A percentile compares a stretch with the other conserved stretches of the same genome.
These are phyloP conservation scores for Pristionchus exspectatus DNA, from an alignment of 2,888 invertebrate species.

Conservation along the genomic window DNA sequence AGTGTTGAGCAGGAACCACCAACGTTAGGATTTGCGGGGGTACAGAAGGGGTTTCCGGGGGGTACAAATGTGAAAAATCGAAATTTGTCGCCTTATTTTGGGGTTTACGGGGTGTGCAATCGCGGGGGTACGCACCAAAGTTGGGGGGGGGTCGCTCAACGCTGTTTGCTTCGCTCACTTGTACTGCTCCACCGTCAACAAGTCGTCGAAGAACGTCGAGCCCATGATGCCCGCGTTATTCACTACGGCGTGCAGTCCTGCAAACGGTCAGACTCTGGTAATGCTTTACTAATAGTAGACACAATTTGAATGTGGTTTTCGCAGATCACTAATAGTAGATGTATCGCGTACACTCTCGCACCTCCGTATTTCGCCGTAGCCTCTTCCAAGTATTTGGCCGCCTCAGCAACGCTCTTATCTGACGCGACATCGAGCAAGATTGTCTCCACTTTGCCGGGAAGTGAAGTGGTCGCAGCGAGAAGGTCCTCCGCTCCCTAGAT, in stretches of 20 bases:
- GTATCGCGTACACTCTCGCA: neutral
- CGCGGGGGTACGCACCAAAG: too few species aligned
- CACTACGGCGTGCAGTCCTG: slow-evolving; percentile 74
- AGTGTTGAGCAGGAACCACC: too few species aligned
- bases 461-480: neutral
- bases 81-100: too few species aligned
- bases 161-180: neutral
- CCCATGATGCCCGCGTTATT: slow-evolving; percentile 77
- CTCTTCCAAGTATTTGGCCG: slow-evolving; percentile 63
- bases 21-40: too few species aligned
- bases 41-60: too few species aligned
- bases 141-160: too few species aligned
- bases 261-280: neutral
- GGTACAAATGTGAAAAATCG: too few species aligned
- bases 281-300: too few species aligned
- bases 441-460: slow-evolving; percentile 61
- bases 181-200: slow-evolving; percentile 74
- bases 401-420: slow-evolving; percentile 69
- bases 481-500: slow-evolving; percentile 34
- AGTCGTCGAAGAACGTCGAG: slow-evolving; percentile 78
- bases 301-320: too few species aligned
- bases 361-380: slow-evolving; percentile 63
- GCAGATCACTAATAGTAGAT: too few species aligned
- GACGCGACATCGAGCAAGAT: slow-evolving; percentile 72
- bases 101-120: too few species aligned